These are phyloP conservation scores for Allolobophora icterica DNA, from an alignment of 2,888 invertebrate species.

Conservation along the genomic window DNA sequence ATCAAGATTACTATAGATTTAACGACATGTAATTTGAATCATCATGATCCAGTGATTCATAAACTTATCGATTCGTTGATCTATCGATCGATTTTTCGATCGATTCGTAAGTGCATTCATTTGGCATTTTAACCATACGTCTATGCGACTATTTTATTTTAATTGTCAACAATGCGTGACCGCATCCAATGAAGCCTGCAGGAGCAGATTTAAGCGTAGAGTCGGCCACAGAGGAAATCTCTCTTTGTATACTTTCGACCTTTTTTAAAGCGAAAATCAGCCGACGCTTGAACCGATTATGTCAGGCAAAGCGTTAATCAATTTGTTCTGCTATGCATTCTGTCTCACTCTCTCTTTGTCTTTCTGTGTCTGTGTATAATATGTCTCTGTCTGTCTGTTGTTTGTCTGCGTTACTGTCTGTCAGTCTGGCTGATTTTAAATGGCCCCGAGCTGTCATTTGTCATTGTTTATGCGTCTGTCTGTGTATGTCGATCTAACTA, in stretches of 20 bases:
- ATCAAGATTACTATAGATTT: not conserved
- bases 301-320: conserved; percentile 14
- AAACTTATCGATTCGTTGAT: not conserved
- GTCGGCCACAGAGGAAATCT: not conserved
- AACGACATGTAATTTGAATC: not conserved
- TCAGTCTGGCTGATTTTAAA: not conserved
- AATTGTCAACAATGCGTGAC: conserved; percentile 14
- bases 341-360: not conserved
- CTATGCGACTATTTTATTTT: not conserved
- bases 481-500: too few species aligned
- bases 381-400: not conserved
- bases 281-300: too few species aligned
- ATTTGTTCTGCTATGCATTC: not conserved
- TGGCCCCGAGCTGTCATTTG: too few species aligned
- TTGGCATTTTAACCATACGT: not conserved
- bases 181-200: not conserved
- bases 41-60: not conserved
- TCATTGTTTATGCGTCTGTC: too few species aligned
- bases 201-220: not conserved
- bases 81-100: not conserved
- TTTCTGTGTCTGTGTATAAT: not conserved
- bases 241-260: not conserved
- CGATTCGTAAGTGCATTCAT: not conserved
- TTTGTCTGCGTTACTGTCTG: not conserved
- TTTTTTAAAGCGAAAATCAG: too few species aligned